Conservation (phyloP, 2,888 invertebrate genomes). For the Zonitis immaculata region DNA sequence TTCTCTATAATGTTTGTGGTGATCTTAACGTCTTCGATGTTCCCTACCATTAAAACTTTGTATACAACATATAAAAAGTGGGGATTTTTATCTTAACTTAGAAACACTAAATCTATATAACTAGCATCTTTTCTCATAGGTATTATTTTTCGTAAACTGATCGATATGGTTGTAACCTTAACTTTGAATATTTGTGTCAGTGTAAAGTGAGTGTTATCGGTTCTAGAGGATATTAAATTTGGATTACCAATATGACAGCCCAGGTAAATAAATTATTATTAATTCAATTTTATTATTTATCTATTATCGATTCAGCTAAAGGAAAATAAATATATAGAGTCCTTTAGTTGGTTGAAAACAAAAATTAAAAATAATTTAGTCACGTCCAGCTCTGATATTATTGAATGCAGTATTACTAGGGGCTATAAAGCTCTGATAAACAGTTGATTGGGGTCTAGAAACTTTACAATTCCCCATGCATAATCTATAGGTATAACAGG, state of each 20-base stretch:
- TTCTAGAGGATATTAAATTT: conserved; percentile 11
- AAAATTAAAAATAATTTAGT: neutral
- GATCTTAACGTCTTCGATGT: conserved; percentile 29
- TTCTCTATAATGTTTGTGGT: conserved; percentile 38
- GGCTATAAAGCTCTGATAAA: conserved; percentile 5
- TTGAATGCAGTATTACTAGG: neutral
- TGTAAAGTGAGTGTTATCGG: conserved; percentile 28
- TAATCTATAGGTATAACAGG: conserved; percentile 17
- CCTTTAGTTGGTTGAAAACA: conserved; percentile 16
- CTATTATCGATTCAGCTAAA: conserved; percentile 12
- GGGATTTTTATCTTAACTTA: conserved; percentile 30
- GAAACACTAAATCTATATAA: conserved; percentile 38
- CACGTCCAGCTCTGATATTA: too few species aligned
- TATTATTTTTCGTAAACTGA: conserved; percentile 35
- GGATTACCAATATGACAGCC: conserved; percentile 37
- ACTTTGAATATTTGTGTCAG: conserved; percentile 27
- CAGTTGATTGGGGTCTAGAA: conserved; percentile 12
- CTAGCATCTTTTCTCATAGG: conserved; percentile 25
- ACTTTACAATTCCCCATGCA: conserved; percentile 11
- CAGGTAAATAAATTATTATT: conserved; percentile 32
- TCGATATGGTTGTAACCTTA: conserved; percentile 27
- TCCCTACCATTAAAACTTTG: conserved; percentile 31
- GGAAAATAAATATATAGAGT: conserved; percentile 10
- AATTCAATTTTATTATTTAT: neutral
- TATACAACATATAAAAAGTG: conserved; percentile 28